Conservation (phyloP, 1,140 invertebrate species). For the Eulimnadia texana region DNA sequence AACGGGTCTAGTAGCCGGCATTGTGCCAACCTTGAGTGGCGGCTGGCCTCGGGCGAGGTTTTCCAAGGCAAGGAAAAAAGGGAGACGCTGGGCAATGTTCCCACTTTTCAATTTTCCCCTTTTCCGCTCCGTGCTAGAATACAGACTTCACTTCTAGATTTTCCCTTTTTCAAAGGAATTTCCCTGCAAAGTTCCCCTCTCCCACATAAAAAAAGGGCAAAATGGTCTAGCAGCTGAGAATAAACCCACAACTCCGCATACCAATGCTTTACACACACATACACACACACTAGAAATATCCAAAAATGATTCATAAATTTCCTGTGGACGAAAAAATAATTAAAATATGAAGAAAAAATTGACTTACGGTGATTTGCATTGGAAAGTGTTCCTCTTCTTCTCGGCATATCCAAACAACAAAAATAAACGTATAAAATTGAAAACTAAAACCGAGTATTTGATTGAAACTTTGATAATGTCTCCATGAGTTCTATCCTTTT, state of each 20-base stretch:
- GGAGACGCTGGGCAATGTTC: too few species aligned
- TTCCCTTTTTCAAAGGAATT: too few species aligned
- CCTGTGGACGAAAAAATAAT: too few species aligned
- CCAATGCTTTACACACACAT: background rate
- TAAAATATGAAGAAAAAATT: background rate
- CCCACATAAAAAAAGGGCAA: background rate
- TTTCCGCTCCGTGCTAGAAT: too few species aligned
- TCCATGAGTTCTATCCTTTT: background rate
- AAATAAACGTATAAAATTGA: background rate
- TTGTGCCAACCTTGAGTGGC: background rate
- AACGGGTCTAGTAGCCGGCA: background rate
- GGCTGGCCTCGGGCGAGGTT: too few species aligned
- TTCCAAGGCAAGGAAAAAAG: too few species aligned
- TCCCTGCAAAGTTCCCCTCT: too few species aligned
- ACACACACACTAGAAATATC: background rate
- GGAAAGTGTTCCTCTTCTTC: background rate
- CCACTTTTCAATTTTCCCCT: too few species aligned
- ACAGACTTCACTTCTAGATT: too few species aligned
- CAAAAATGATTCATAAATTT: too few species aligned
- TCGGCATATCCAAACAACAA: background rate
- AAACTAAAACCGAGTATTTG: background rate
- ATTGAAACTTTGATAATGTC: too few species aligned
- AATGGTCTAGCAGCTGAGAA: background rate
- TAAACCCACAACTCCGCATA: background rate
- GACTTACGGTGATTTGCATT: background rate